Conservation (phyloP, 2,797 vertebrate species). For the Mallotus villosus region DNA sequence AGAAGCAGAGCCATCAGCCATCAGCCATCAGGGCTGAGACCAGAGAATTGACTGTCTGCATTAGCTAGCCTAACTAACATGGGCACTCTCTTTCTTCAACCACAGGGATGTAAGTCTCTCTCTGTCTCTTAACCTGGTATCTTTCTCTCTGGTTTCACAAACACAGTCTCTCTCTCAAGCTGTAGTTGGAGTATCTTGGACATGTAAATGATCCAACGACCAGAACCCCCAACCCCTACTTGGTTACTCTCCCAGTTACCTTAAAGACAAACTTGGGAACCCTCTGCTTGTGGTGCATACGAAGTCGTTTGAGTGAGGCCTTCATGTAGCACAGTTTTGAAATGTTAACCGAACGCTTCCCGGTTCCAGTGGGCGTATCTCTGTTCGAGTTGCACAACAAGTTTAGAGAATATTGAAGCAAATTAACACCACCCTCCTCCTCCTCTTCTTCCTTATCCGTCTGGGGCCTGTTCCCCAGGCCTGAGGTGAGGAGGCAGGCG, state of each 20-base stretch:
- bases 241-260: no score
- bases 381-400: no score
- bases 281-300: no score
- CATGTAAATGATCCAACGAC: no score
- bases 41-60: no score
- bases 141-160: background rate
- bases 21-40: background rate
- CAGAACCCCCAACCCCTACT: no score
- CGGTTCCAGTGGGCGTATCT: no score
- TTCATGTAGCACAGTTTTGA: background rate
- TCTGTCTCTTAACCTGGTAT: background rate
- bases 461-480: background rate
- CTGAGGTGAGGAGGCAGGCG: background rate
- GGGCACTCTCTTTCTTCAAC: background rate
- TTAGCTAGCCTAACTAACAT: no score
- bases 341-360: no score
- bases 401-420: background rate
- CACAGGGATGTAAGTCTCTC: background rate
- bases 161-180: background rate
- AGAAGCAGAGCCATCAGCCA: constrained; percentile 34
- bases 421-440: background rate
- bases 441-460: background rate
- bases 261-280: no score
- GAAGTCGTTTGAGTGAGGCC: background rate
- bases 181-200: no score